phyloP scores from a whole-genome alignment of 2,888 invertebrate species.

The Tenthredo notha region DNA sequence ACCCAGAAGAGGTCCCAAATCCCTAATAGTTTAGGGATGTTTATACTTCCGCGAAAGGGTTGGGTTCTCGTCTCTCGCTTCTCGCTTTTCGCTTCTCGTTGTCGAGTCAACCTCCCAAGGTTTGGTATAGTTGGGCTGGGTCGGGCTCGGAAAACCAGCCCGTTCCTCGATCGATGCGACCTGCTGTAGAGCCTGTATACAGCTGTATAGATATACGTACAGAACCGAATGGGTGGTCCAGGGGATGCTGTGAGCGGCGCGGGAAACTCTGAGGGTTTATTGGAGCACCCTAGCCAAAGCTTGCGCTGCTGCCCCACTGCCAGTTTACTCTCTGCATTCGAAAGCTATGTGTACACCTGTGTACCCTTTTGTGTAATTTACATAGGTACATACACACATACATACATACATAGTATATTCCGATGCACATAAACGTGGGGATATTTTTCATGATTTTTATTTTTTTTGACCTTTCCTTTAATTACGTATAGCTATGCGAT shows the following conservation, averaged over 20 bases:
- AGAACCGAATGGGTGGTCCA: constrained; percentile 20
- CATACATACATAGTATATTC: neutral
- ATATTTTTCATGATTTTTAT: neutral
- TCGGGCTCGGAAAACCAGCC: constrained; percentile 13
- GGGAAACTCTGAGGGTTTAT: constrained; percentile 24
- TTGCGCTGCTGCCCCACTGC: neutral
- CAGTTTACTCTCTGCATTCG: constrained; percentile 26
- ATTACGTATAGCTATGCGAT: neutral
- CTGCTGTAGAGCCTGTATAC: neutral
- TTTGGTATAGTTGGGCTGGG: constrained; percentile 36
- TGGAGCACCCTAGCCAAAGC: neutral
- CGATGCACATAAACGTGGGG: neutral
- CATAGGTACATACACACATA: neutral
- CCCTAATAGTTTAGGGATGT: neutral
- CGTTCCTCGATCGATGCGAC: constrained; percentile 41
- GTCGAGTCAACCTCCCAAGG: constrained; percentile 20
- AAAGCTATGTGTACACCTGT: constrained; percentile 7
- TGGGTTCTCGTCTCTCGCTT: neutral
- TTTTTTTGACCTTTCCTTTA: neutral
- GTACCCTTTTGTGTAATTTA: neutral
- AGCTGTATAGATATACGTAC: neutral
- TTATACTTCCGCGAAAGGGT: constrained; percentile 33
- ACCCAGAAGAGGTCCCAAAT: neutral
- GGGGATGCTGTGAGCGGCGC: constrained; percentile 19
- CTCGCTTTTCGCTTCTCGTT: neutral